Percentiles rank a stretch among this genome's conserved stretches.
Evolutionary conservation across 2,113 vertebrate species (phyloP).

Genomic region (Numenius arquata): DNA sequence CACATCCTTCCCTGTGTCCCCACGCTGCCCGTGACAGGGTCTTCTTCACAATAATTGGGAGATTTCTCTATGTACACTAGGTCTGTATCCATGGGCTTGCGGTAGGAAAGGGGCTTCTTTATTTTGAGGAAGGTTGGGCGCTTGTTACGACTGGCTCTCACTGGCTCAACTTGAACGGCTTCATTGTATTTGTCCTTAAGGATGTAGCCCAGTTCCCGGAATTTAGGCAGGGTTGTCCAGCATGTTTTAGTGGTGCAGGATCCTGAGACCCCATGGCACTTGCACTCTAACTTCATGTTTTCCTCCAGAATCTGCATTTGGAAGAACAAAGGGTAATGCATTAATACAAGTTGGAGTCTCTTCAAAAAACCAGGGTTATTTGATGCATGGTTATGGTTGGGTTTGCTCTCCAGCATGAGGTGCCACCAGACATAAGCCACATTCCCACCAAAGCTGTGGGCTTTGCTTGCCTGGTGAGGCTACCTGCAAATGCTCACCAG

Average conservation of each 20-base stretch:
- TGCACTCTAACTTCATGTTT: slow-evolving; percentile 93
- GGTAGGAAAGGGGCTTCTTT: slow-evolving; percentile 93
- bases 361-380: background rate
- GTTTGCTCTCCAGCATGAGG: background rate
- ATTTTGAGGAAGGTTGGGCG: slow-evolving; percentile 95
- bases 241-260: slow-evolving; percentile 98
- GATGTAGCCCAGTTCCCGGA: slow-evolving; percentile 94
- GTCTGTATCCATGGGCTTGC: slow-evolving; percentile 96
- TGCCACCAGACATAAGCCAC: background rate
- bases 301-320: slow-evolving; percentile 88
- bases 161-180: slow-evolving; percentile 91
- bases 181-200: slow-evolving; percentile 96
- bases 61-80: slow-evolving; percentile 97
- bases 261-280: slow-evolving; percentile 93
- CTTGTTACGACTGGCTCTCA: slow-evolving; percentile 93
- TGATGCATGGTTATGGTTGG: rapidly evolving
- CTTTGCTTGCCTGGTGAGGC: background rate
- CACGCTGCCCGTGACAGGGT: slow-evolving; percentile 87
- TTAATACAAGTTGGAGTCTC: background rate
- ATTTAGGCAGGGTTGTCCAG: slow-evolving; percentile 97
- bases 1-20: slow-evolving; percentile 94
- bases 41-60: slow-evolving; percentile 96
- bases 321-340: background rate
- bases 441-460: background rate
- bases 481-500: background rate